These are phyloP conservation scores for Calypte anna DNA, from an alignment of 2,113 vertebrate genomes.

Conservation along the genomic window DNA sequence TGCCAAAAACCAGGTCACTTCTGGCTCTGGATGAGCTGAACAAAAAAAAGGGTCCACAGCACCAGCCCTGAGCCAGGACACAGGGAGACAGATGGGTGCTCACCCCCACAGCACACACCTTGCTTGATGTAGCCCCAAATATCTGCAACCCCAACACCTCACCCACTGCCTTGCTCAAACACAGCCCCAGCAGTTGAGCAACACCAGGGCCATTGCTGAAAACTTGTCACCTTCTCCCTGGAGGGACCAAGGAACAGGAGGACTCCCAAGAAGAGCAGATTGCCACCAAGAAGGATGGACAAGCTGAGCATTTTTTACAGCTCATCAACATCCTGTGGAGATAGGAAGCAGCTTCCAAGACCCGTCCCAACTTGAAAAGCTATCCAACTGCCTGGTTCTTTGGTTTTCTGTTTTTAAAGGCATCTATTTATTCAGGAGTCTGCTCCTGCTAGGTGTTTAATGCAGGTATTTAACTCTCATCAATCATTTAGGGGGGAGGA, in stretches of 20 bases:
- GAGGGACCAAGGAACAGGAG: neutral
- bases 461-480: constrained; percentile 13
- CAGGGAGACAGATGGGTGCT: neutral
- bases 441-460: neutral
- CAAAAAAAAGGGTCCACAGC: fast-evolving
- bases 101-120: neutral
- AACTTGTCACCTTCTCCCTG: neutral
- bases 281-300: neutral
- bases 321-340: neutral
- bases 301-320: neutral
- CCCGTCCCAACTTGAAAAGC: neutral
- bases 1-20: neutral
- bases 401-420: neutral
- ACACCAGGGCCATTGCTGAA: fast-evolving
- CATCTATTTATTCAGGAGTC: neutral
- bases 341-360: neutral
- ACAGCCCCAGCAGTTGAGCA: neutral
- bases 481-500: neutral
- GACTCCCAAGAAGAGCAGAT: neutral
- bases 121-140: fast-evolving
- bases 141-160: neutral
- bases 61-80: fast-evolving
- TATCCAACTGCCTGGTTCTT: neutral
- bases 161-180: neutral
- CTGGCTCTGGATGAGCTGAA: neutral